These are phyloP conservation scores for Acanthosepion pharaonis DNA, from an alignment of 2,888 invertebrate genomes.

Conservation along the genomic window DNA sequence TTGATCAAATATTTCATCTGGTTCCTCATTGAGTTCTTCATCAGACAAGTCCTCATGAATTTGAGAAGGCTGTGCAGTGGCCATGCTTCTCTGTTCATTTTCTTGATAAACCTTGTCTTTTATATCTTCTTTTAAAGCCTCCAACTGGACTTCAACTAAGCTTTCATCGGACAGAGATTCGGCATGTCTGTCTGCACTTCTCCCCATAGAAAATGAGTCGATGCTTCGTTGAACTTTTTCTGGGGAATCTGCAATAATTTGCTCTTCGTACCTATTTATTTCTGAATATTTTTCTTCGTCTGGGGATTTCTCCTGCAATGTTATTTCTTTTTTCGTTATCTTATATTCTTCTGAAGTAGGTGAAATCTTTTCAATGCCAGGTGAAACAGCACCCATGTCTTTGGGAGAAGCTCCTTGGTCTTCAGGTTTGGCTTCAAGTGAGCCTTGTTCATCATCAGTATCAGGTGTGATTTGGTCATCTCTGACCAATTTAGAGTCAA, in stretches of 20 bases:
- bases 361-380: constrained; percentile 2
- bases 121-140: constrained; percentile 11
- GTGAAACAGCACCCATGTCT: not conserved
- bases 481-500: not conserved
- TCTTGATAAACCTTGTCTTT: not conserved
- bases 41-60: not conserved
- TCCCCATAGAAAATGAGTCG: not conserved
- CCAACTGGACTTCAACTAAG: not conserved
- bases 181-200: not conserved
- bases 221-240: constrained; percentile 17
- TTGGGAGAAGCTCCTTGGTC: not conserved
- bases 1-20: constrained; percentile 45
- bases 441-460: not conserved
- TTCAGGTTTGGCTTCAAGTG: not conserved
- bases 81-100: not conserved
- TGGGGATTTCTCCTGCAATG: not conserved
- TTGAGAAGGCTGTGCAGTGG: not conserved
- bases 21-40: not conserved
- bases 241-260: constrained; percentile 44
- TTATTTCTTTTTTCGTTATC: not conserved
- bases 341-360: not conserved
- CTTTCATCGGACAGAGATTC: constrained; percentile 34
- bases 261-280: constrained; percentile 37
- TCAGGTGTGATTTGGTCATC: not conserved
- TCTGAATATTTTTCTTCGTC: constrained; percentile 38